phyloP scores from a whole-genome alignment of 2,113 vertebrate species.

The Lepus timidus region DNA sequence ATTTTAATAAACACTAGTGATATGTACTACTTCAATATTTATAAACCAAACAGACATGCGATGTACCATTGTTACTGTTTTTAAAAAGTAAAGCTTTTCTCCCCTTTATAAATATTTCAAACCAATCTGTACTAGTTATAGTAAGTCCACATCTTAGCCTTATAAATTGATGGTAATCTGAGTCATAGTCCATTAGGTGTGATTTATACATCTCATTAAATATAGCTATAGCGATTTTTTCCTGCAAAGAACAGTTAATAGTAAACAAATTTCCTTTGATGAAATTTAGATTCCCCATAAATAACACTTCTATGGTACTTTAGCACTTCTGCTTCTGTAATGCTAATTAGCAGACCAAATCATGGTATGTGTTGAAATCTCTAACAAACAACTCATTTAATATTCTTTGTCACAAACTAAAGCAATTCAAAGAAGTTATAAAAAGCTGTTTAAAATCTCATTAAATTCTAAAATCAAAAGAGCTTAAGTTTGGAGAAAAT shows the following conservation, averaged over 20 bases:
- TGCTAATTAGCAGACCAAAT: constrained; percentile 58
- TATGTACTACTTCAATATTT: constrained; percentile 44
- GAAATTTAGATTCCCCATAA: constrained; percentile 60
- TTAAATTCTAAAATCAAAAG: constrained; percentile 62
- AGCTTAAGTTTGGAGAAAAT: neutral
- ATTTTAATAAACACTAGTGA: neutral
- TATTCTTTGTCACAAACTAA: constrained; percentile 47
- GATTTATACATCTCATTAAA: constrained; percentile 78
- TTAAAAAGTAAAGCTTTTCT: neutral
- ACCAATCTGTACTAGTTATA: constrained; percentile 28
- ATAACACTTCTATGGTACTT: constrained; percentile 53
- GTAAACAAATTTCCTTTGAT: constrained; percentile 71
- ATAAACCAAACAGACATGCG: neutral
- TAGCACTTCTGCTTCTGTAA: constrained; percentile 53
- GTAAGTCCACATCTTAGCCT: neutral
- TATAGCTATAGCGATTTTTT: constrained; percentile 55
- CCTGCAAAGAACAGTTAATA: constrained; percentile 60
- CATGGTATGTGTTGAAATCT: constrained; percentile 45
- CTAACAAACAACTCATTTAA: constrained; percentile 54
- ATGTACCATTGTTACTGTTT: neutral
- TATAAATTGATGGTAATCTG: constrained; percentile 61
- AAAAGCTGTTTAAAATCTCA: constrained; percentile 50
- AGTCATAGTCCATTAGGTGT: constrained; percentile 58
- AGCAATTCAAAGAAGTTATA: constrained; percentile 43
- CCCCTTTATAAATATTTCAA: constrained; percentile 51